These are phyloP conservation scores for Chaetogeoica ovagalla DNA, from an alignment of 2,888 invertebrate species.

Conservation along the genomic window DNA sequence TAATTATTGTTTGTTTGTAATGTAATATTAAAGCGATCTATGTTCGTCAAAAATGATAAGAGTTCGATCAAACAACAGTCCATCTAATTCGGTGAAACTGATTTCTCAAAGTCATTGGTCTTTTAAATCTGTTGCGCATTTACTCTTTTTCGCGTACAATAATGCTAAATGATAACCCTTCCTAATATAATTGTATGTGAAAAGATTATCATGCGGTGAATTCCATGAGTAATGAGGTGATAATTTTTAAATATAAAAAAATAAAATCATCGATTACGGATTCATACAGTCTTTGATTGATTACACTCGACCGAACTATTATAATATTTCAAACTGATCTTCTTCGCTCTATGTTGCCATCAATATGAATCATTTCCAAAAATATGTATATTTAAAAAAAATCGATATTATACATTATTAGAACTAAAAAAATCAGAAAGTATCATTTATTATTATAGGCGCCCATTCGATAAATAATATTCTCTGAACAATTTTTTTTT, in stretches of 20 bases:
- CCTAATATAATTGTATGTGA: constrained; percentile 1
- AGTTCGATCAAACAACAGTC: background rate
- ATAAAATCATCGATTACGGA: background rate
- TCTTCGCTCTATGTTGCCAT: background rate
- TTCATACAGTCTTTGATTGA: background rate
- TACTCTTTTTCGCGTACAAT: constrained; percentile 7
- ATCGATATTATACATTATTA: too few species aligned
- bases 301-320: too few species aligned
- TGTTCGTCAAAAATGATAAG: background rate
- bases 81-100: constrained; percentile 2
- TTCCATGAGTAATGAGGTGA: background rate
- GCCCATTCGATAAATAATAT: too few species aligned
- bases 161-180: constrained; percentile 1
- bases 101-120: constrained; percentile 28
- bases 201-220: constrained; percentile 7
- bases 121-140: constrained; percentile 23
- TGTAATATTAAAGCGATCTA: too few species aligned
- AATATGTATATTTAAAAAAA: too few species aligned
- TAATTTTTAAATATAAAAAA: background rate
- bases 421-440: too few species aligned
- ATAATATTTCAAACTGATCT: background rate
- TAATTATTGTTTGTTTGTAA: background rate
- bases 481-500: too few species aligned
- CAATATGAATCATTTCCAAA: background rate
- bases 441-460: too few species aligned